Evolutionary conservation across 2,888 invertebrate genomes (phyloP).

Genomic region (Incurvaria masculella): DNA sequence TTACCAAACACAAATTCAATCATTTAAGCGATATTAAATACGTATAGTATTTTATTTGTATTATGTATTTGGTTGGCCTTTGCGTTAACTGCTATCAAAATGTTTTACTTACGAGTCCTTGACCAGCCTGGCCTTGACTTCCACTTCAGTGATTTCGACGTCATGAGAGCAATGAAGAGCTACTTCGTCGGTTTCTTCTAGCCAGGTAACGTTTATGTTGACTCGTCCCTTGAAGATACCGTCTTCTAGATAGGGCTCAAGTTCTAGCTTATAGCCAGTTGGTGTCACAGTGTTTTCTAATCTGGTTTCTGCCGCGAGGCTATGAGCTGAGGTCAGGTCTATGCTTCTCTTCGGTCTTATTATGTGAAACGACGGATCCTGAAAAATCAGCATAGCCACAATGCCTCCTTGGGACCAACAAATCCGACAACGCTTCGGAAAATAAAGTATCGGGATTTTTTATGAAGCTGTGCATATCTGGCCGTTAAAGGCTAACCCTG

Average conservation of each 20-base stretch:
- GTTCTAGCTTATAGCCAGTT: slow-evolving; percentile 60
- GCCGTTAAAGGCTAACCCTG: no score
- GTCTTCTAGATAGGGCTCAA: slow-evolving; percentile 64
- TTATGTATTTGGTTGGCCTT: no score
- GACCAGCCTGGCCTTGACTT: slow-evolving; percentile 31
- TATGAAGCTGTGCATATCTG: no score
- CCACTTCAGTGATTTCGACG: slow-evolving; percentile 53
- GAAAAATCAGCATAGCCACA: no score
- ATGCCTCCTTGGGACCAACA: no score
- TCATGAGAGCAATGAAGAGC: slow-evolving; percentile 64
- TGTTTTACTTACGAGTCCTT: no score
- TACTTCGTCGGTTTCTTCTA: slow-evolving; percentile 58
- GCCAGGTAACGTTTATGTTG: slow-evolving; percentile 66
- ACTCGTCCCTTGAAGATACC: slow-evolving; percentile 66
- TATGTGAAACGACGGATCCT: slow-evolving; percentile 31
- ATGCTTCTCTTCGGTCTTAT: slow-evolving; percentile 59
- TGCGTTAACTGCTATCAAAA: no score
- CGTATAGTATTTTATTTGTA: no score
- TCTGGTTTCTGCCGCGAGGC: slow-evolving; percentile 60
- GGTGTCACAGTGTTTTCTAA: slow-evolving; percentile 63
- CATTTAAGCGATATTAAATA: no score
- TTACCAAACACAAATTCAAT: no score
- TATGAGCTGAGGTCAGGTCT: slow-evolving; percentile 67
- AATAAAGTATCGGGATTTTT: no score
- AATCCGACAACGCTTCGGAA: no score